A percentile compares a stretch with the other conserved stretches of the same genome.
These are phyloP conservation scores for Argyrosomus japonicus DNA, from an alignment of 2,113 vertebrate genomes.

Conservation along the genomic window DNA sequence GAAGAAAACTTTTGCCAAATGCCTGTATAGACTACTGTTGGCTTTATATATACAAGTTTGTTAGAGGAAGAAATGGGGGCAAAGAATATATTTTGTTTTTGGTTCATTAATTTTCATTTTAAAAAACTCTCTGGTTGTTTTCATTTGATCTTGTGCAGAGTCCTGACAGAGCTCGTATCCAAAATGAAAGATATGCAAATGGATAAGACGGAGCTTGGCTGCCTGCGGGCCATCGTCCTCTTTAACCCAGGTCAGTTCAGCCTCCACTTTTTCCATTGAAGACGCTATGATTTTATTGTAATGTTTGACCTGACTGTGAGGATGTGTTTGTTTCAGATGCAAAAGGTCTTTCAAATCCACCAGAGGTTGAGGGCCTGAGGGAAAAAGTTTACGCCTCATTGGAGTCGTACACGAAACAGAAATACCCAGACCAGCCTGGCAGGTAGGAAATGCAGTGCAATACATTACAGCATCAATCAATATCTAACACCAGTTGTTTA, in stretches of 20 bases:
- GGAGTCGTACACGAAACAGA: slow-evolving; percentile 97
- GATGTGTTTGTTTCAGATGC: slow-evolving; percentile 86
- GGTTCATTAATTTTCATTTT: background rate
- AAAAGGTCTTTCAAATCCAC: slow-evolving; percentile 94
- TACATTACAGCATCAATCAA: background rate
- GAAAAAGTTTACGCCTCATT: slow-evolving; percentile 97
- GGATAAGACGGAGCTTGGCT: slow-evolving; percentile 96
- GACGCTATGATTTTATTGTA: background rate
- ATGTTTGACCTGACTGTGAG: background rate
- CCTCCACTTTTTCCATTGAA: background rate
- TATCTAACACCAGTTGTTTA: slow-evolving; percentile 2
- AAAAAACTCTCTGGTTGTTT: background rate
- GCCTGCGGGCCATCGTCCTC: slow-evolving; percentile 94
- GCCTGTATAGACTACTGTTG: background rate
- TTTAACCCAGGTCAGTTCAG: slow-evolving; percentile 92
- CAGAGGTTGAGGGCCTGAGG: slow-evolving; percentile 90
- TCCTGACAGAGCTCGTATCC: slow-evolving; percentile 95
- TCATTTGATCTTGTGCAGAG: slow-evolving; percentile 80
- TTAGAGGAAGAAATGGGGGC: background rate
- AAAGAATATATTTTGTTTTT: background rate
- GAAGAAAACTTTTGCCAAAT: background rate
- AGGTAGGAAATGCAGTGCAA: slow-evolving; percentile 83
- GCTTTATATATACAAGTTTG: no score
- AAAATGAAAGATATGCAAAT: slow-evolving; percentile 99
- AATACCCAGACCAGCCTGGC: slow-evolving; percentile 95